A percentile compares a stretch with the other conserved stretches of the same genome.
Conservation (phyloP, 2,888 invertebrate species). For the Megaustenia siamemsis region DNA sequence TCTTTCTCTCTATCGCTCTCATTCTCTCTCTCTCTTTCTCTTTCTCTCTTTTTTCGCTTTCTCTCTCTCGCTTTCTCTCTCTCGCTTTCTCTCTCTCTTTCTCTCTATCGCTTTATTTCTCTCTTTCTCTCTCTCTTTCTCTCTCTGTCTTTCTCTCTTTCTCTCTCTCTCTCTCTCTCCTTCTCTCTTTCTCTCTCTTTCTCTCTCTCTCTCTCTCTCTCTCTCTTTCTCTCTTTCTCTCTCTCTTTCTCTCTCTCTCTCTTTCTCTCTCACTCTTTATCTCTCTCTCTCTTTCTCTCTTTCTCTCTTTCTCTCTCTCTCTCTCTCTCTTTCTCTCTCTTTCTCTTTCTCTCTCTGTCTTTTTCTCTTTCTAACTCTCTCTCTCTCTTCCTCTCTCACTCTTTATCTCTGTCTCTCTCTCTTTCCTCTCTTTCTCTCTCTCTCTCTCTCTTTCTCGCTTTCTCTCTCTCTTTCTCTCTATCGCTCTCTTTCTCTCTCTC, state of each 20-base stretch:
- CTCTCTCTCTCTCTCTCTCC: neutral
- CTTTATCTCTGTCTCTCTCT: too few relatives aligned
- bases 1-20: too few relatives aligned
- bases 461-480: too few relatives aligned
- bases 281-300: conserved; percentile 39
- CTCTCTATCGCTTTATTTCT: neutral
- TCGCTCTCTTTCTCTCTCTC: too few relatives aligned
- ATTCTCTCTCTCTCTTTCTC: neutral
- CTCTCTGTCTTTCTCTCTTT: neutral
- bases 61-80: too few relatives aligned
- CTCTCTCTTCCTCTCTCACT: too few relatives aligned
- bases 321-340: conserved; percentile 39
- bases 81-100: too few relatives aligned
- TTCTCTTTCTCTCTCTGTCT: neutral
- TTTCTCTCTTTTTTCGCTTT: neutral
- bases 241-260: conserved; percentile 7
- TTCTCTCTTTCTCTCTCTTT: neutral
- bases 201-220: neutral
- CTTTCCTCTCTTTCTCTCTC: neutral
- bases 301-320: too few relatives aligned
- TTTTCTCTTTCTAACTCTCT: too few relatives aligned
- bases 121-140: neutral
- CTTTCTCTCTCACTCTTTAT: too few relatives aligned
- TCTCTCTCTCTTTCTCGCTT: too few relatives aligned
- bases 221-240: neutral